Conservation (phyloP, 2,888 invertebrate genomes). For the Cephus spinipes region DNA sequence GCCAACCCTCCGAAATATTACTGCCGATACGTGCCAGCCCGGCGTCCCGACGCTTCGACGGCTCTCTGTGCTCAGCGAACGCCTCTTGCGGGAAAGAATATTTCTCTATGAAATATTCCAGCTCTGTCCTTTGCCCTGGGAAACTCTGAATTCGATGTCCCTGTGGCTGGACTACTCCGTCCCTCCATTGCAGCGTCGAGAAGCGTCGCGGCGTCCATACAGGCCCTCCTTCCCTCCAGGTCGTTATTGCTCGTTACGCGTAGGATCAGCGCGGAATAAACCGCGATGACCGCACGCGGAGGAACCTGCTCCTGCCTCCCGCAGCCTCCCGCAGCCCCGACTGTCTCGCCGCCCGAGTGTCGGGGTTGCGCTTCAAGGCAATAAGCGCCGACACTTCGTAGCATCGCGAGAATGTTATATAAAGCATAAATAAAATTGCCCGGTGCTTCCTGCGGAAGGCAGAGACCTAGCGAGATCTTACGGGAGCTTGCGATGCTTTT, state of each 20-base stretch:
- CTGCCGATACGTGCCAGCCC: conserved; percentile 3
- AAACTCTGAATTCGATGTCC: not conserved
- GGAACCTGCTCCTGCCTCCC: not conserved
- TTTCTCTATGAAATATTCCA: too few species aligned
- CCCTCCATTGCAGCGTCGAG: too few species aligned
- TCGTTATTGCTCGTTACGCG: not conserved
- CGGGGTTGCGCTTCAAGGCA: conserved; percentile 35
- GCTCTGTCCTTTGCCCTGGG: too few species aligned
- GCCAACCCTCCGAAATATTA: conserved; percentile 12
- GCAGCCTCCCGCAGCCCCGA: too few species aligned
- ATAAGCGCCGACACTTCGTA: conserved; percentile 50
- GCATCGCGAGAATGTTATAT: conserved; percentile 45
- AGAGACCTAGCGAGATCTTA: not conserved
- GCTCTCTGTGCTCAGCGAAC: not conserved
- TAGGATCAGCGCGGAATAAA: not conserved
- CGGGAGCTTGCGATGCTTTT: not conserved
- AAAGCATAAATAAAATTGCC: conserved; percentile 57
- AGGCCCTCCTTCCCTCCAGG: not conserved
- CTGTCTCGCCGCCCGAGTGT: not conserved
- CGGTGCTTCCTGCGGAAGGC: not conserved
- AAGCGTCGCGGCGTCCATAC: too few species aligned
- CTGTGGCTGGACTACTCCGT: not conserved
- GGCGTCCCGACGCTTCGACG: not conserved
- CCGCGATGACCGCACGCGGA: not conserved
- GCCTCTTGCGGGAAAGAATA: not conserved